Percentiles rank a stretch among this genome's conserved stretches.
These are phyloP conservation scores for Trachythela sp. DNA, from an alignment of 64 coral and sea anemone genomes.

Conservation along the genomic window DNA sequence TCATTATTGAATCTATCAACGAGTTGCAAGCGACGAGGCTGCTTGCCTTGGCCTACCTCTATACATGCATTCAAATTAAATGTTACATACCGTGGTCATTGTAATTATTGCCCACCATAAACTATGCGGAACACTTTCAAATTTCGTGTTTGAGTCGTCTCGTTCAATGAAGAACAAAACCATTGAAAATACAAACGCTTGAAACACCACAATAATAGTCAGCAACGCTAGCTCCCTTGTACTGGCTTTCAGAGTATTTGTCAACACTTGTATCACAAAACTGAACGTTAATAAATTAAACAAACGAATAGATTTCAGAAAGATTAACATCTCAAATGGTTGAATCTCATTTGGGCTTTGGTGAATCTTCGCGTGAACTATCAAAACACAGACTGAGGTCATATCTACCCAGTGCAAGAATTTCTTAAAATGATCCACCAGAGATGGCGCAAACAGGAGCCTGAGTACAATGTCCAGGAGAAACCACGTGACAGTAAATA, in stretches of 20 bases:
- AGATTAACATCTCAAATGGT: constrained; percentile 83
- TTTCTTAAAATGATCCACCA: constrained; percentile 61
- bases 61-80: too few relatives aligned
- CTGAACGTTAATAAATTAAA: constrained; percentile 86
- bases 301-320: constrained; percentile 73
- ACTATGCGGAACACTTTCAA: constrained; percentile 69
- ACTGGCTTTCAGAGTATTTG: constrained; percentile 88
- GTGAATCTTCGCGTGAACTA: neutral
- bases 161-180: constrained; percentile 87
- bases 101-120: constrained; percentile 99
- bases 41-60: too few relatives aligned
- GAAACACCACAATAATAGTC: constrained; percentile 77
- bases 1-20: neutral
- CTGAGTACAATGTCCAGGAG: constrained; percentile 73
- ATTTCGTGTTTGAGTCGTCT: constrained; percentile 48
- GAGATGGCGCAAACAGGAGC: constrained; percentile 57
- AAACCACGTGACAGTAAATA: constrained; percentile 79
- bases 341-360: neutral
- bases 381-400: constrained; percentile 41
- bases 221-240: constrained; percentile 70
- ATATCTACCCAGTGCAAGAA: constrained; percentile 74
- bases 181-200: constrained; percentile 87
- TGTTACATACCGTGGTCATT: constrained; percentile 91
- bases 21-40: neutral
- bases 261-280: constrained; percentile 88